Conservation (phyloP, 2,888 invertebrate genomes). For the Drosophila borborema region DNA sequence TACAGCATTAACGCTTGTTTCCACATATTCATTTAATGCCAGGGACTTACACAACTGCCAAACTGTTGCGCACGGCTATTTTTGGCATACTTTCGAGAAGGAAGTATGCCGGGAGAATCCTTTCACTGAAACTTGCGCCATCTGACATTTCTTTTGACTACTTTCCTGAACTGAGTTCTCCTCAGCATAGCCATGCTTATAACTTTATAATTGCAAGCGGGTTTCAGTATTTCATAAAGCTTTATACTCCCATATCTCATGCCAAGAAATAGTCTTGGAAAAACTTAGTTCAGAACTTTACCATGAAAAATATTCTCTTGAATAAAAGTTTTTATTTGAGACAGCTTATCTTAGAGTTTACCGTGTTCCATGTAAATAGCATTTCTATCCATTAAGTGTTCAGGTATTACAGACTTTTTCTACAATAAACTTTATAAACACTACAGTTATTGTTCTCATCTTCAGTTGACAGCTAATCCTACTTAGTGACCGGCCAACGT, state of each 20-base stretch:
- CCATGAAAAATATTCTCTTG: background rate
- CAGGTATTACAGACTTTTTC: background rate
- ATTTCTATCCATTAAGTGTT: background rate
- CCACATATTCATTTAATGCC: constrained; percentile 7
- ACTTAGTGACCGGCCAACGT: constrained; percentile 37
- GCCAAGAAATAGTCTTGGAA: background rate
- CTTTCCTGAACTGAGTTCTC: background rate
- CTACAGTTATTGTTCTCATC: constrained; percentile 5
- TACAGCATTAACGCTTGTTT: constrained; percentile 14
- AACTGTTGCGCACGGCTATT: constrained; percentile 8
- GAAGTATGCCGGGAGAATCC: background rate
- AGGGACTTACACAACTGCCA: background rate
- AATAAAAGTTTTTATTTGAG: background rate
- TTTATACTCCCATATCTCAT: background rate
- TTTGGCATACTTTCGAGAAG: background rate
- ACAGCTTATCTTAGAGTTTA: background rate
- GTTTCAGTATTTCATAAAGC: background rate
- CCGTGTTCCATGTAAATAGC: background rate
- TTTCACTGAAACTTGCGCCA: background rate
- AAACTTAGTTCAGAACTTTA: background rate
- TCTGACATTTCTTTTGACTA: background rate
- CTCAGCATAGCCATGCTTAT: background rate
- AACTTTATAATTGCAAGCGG: background rate
- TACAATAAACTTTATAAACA: too few species aligned
- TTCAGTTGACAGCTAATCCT: constrained; percentile 17